Evolutionary conservation across 2,113 vertebrate species (phyloP), one percentile per base, ranked within the genome.

Genomic region (Isurus oxyrinchus): DNA sequence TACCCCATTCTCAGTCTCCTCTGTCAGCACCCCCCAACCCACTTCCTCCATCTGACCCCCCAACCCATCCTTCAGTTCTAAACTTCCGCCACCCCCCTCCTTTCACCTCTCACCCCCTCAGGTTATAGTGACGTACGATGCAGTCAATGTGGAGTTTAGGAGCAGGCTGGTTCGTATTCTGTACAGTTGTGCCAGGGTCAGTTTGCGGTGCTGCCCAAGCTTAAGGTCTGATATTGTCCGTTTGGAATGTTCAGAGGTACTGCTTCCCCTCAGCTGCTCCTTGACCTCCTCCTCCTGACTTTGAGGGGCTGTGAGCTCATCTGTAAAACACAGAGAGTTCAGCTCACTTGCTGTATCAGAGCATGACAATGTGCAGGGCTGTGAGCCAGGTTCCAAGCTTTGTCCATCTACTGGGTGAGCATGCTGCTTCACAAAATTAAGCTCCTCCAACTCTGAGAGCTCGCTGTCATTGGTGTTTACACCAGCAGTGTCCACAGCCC

Each of bases 71-170:
- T 16, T 86, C 84, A 86, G 84, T 19, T 86, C 5, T 23, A 40
- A 35, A 14, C 31, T 44, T 13, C 61, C 27, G 40, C 61, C 61
- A 25, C 40, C 40, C 40, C 40, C n/a, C 40, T 57, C 63, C 93
- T 63, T 61, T 14, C 63, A 44, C 16, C 63, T 61, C 93, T 69
- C 63, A 25, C 40, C 93, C 63, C 61, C 4, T 95, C 93, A 95
- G 21, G 19, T 19, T 44, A 61, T 14, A 49, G 55, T 21, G 27
- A 98, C 99, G 98, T 98, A 99, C 99, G 99, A 99, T 97, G 99
- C 99, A 0, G 99, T 99, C 96, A 99, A 98, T 0, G 99, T 99
- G 97, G 99, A 99, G 98, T 99, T 99, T 96, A 99, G 99, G 97
- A 99, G 98, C 96, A 99, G 97, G 0, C 98, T 99, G 97, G 99